Evolutionary conservation across 2,797 vertebrate genomes (phyloP).

Genomic region (Arvicola amphibius): DNA sequence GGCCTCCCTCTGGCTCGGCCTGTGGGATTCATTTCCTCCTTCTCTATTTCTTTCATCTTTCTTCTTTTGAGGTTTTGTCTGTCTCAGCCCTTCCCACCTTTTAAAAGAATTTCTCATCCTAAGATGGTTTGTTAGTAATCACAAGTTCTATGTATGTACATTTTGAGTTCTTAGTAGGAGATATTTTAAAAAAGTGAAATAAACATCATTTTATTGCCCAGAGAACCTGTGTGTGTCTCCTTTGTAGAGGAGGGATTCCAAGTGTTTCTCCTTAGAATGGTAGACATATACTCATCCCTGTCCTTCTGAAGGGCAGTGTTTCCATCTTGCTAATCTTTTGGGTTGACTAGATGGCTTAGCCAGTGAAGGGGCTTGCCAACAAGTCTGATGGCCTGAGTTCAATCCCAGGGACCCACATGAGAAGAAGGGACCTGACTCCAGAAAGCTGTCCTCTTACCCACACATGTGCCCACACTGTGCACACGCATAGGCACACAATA

Average conservation of each 20-base stretch:
- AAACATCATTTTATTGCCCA: constrained; percentile 62
- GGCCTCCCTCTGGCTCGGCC: background rate
- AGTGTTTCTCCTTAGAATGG: background rate
- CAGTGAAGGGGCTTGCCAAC: background rate
- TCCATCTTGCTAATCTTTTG: background rate
- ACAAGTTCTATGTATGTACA: background rate
- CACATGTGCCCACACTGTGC: background rate
- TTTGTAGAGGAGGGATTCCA: background rate
- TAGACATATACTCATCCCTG: background rate
- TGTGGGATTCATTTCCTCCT: background rate
- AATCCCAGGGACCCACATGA: background rate
- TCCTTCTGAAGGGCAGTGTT: background rate
- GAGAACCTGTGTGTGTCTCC: constrained; percentile 2
- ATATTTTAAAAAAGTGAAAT: constrained; percentile 64
- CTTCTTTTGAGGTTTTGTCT: background rate
- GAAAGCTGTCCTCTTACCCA: background rate
- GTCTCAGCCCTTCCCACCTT: background rate
- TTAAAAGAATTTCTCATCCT: background rate
- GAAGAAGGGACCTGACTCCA: background rate
- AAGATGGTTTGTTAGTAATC: constrained; percentile 56
- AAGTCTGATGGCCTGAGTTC: background rate
- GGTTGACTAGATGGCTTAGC: background rate
- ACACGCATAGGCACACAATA: background rate
- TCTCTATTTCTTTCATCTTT: background rate
- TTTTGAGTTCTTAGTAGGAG: constrained; percentile 51